Conservation (phyloP, 1,140 invertebrate genomes). For the Orius insidiosus region DNA sequence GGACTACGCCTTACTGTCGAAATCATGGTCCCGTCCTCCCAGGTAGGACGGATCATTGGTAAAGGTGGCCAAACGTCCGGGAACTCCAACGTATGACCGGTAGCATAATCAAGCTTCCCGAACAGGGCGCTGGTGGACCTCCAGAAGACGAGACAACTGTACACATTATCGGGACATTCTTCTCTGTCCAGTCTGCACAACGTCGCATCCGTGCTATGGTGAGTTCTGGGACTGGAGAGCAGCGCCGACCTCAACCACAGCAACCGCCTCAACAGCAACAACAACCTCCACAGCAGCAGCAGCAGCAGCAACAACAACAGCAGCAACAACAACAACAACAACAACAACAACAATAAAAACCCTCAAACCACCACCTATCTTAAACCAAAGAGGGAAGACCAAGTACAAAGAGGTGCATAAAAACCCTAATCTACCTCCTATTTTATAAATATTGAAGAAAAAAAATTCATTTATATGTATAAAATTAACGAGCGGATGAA, state of each 20-base stretch:
- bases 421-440: neutral
- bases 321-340: no score
- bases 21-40: slow-evolving; percentile 75
- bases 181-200: slow-evolving; percentile 85
- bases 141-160: slow-evolving; percentile 77
- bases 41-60: slow-evolving; percentile 87
- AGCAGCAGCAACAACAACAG: slow-evolving; percentile 1
- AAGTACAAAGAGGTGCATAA: slow-evolving; percentile 11
- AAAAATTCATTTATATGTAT: slow-evolving; percentile 6
- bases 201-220: slow-evolving; percentile 85
- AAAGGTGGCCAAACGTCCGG: slow-evolving; percentile 93
- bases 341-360: slow-evolving; percentile 12
- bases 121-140: slow-evolving; percentile 47
- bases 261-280: slow-evolving; percentile 5
- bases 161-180: slow-evolving; percentile 85
- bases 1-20: slow-evolving; percentile 82
- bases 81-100: slow-evolving; percentile 88
- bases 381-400: neutral
- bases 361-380: slow-evolving; percentile 3
- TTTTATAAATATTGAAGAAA: slow-evolving; percentile 15
- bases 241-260: slow-evolving; percentile 7
- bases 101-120: slow-evolving; percentile 84
- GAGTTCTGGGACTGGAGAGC: slow-evolving; percentile 33
- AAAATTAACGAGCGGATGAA: neutral
- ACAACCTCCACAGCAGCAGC: slow-evolving; percentile 12